phyloP scores from a whole-genome alignment of 2,888 invertebrate species.

The Polydesmus complanatus region DNA sequence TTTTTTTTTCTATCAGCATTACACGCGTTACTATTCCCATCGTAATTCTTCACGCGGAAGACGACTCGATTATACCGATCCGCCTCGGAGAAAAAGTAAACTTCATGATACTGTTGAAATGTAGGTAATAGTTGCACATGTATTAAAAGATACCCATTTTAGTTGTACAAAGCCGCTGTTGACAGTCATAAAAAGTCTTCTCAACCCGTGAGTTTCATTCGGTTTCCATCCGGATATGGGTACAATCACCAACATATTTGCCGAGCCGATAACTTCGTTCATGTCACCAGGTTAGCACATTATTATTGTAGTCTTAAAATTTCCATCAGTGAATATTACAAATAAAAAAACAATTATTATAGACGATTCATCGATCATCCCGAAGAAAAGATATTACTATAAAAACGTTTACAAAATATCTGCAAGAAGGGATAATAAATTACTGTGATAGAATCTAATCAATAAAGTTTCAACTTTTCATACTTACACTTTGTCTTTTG shows the following conservation, averaged over 20 bases:
- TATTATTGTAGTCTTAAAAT: too few species aligned
- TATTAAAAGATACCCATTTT: neutral
- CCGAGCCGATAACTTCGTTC: neutral
- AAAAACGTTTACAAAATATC: too few species aligned
- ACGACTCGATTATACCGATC: conserved; percentile 12
- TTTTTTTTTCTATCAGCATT: conserved; percentile 5
- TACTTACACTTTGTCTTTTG: too few species aligned
- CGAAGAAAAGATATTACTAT: too few species aligned
- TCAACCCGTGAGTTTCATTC: neutral
- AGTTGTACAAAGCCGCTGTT: neutral
- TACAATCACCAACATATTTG: neutral
- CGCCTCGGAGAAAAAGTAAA: conserved; percentile 12
- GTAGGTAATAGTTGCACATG: neutral
- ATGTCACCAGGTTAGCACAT: too few species aligned
- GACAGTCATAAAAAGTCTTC: neutral
- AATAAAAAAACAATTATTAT: too few species aligned
- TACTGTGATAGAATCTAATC: too few species aligned
- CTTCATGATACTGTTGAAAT: too few species aligned
- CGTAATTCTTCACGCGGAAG: conserved; percentile 16
- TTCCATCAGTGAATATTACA: too few species aligned
- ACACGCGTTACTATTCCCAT: conserved; percentile 8
- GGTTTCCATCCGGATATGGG: neutral
- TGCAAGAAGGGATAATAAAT: too few species aligned
- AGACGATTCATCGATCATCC: too few species aligned
- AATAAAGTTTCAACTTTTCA: too few species aligned